Percentiles rank a stretch among this genome's conserved stretches.
Evolutionary conservation across 2,797 vertebrate species (phyloP).

Genomic region (Gobio occitaniae): DNA sequence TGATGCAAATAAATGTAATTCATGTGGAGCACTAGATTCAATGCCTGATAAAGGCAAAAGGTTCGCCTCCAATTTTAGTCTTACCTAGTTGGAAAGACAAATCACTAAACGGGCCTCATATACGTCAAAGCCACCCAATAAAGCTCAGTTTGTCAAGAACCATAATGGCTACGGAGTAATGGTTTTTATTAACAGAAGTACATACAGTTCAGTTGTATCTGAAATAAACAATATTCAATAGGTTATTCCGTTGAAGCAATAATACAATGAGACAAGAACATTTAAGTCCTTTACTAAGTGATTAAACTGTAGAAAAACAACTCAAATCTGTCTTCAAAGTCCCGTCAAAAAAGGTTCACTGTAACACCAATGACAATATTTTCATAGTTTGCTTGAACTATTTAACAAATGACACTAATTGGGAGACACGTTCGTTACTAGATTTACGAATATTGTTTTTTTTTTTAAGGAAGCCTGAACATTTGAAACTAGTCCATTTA

Average conservation of each 20-base stretch:
- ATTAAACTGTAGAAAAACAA: constrained; percentile 58
- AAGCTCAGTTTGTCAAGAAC: constrained; percentile 61
- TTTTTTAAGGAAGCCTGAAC: constrained; percentile 52
- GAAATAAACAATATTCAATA: constrained; percentile 67
- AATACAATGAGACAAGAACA: constrained; percentile 67
- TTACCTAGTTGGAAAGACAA: constrained; percentile 45
- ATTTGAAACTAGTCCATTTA: constrained; percentile 55
- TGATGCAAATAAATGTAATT: constrained; percentile 48
- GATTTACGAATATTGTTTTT: constrained; percentile 39
- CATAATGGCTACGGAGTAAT: constrained; percentile 65
- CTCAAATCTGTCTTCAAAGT: constrained; percentile 54
- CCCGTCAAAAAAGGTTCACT: constrained; percentile 54
- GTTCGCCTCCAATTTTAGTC: constrained; percentile 31
- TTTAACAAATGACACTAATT: constrained; percentile 60
- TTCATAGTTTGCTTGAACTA: constrained; percentile 60
- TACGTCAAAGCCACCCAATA: constrained; percentile 56
- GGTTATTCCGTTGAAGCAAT: constrained; percentile 64
- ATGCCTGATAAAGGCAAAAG: constrained; percentile 9
- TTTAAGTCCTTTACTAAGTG: constrained; percentile 55
- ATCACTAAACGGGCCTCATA: constrained; percentile 49
- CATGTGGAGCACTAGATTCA: constrained; percentile 12
- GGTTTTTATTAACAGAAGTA: constrained; percentile 70
- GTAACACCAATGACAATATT: constrained; percentile 64
- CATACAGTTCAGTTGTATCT: constrained; percentile 70
- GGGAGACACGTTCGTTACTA: constrained; percentile 61